Conservation (phyloP, 2,888 invertebrate genomes). For the Cerceris rybyensis region DNA sequence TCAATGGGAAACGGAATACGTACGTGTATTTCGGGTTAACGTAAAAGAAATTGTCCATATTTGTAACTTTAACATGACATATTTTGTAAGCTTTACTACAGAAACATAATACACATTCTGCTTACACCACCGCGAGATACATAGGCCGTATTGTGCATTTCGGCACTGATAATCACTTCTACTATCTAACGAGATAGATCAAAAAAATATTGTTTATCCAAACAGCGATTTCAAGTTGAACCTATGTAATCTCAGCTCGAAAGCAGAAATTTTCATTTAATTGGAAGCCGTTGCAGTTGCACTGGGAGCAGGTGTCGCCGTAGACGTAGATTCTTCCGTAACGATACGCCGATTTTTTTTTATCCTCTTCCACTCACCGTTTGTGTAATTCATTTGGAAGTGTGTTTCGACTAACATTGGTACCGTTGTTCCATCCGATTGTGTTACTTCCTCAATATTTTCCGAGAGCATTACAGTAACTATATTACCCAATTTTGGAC, state of each 20-base stretch:
- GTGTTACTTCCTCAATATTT: slow-evolving; percentile 93
- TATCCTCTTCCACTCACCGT: slow-evolving; percentile 97
- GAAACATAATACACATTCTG: slow-evolving; percentile 43
- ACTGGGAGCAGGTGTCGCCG: slow-evolving; percentile 66
- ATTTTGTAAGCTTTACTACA: slow-evolving; percentile 40
- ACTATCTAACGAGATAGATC: slow-evolving; percentile 28
- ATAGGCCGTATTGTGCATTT: slow-evolving; percentile 20
- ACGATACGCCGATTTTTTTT: slow-evolving; percentile 93
- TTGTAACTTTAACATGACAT: slow-evolving; percentile 31
- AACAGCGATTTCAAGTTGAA: slow-evolving; percentile 11
- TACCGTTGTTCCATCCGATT: slow-evolving; percentile 91
- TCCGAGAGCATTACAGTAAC: slow-evolving; percentile 98
- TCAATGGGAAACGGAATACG: neutral
- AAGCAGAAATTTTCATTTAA: slow-evolving; percentile 54
- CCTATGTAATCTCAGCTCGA: slow-evolving; percentile 22
- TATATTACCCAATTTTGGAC: slow-evolving; percentile 97
- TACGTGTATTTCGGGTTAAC: slow-evolving; percentile 14
- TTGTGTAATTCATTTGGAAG: slow-evolving; percentile 99
- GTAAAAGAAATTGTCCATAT: slow-evolving; percentile 14
- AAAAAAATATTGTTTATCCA: slow-evolving; percentile 3
- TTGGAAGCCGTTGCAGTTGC: slow-evolving; percentile 75
- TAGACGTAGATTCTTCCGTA: slow-evolving; percentile 75
- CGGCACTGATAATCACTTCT: slow-evolving; percentile 19
- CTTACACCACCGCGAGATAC: slow-evolving; percentile 22
- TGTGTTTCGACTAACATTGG: slow-evolving; percentile 95